These are phyloP conservation scores for Corythucha ciliata DNA, from an alignment of 2,888 invertebrate species.

Conservation along the genomic window DNA sequence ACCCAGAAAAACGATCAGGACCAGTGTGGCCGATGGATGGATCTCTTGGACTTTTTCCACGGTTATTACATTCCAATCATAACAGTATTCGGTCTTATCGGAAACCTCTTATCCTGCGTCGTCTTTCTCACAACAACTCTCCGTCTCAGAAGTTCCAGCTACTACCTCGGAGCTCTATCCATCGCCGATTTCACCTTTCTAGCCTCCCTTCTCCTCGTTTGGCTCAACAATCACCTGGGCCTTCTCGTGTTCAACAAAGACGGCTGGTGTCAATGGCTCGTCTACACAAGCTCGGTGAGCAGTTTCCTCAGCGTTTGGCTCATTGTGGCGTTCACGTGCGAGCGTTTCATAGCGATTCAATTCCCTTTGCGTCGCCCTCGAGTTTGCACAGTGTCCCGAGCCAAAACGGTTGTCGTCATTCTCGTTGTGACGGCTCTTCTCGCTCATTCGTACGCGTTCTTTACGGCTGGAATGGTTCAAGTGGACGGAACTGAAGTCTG, in stretches of 20 bases:
- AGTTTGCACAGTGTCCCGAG: conserved; percentile 52
- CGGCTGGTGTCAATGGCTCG: conserved; percentile 50
- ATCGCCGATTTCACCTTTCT: conserved; percentile 52
- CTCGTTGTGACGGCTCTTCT: conserved; percentile 42
- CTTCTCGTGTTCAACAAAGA: conserved; percentile 44
- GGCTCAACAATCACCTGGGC: conserved; percentile 46
- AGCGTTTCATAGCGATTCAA: conserved; percentile 58
- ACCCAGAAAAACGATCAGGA: too few relatives aligned
- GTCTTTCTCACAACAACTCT: conserved; percentile 53
- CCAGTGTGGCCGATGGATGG: too few relatives aligned
- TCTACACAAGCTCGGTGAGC: conserved; percentile 48
- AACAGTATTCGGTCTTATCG: conserved; percentile 50
- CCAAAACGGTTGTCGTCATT: conserved; percentile 46
- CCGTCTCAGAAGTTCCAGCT: conserved; percentile 52
- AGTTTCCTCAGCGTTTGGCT: conserved; percentile 59
- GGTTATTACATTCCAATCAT: conserved; percentile 54
- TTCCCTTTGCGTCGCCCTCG: conserved; percentile 51
- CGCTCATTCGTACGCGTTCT: conserved; percentile 44
- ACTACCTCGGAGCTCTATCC: conserved; percentile 54
- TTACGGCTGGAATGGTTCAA: conserved; percentile 43
- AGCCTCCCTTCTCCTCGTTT: conserved; percentile 47
- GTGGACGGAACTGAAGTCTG: conserved; percentile 43
- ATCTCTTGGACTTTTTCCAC: too few relatives aligned
- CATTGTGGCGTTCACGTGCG: conserved; percentile 59
- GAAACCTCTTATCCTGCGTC: conserved; percentile 51